Evolutionary conservation across 2,888 invertebrate genomes (phyloP).

Genomic region (Platynereis dumerilii): DNA sequence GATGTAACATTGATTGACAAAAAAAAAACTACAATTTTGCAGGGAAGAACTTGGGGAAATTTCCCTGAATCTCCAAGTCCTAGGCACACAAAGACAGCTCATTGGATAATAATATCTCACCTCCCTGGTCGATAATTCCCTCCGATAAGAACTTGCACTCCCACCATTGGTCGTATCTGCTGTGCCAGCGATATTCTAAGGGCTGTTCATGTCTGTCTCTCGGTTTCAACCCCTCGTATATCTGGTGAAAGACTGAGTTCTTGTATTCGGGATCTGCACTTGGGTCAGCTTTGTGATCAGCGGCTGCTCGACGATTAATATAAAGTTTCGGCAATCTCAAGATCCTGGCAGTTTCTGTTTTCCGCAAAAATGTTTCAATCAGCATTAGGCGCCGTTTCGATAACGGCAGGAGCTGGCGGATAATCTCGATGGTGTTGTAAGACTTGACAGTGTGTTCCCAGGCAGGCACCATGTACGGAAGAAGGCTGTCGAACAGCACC

Average conservation of each 20-base stretch:
- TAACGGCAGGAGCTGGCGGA: slow-evolving; percentile 56
- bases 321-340: slow-evolving; percentile 48
- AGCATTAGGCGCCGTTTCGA: slow-evolving; percentile 56
- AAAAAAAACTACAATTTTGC: too few relatives aligned
- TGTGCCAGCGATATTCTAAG: slow-evolving; percentile 60
- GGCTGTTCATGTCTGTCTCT: slow-evolving; percentile 51
- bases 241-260: slow-evolving; percentile 59
- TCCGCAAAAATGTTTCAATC: slow-evolving; percentile 57
- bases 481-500: slow-evolving; percentile 56
- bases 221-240: slow-evolving; percentile 60
- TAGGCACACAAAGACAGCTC: too few relatives aligned
- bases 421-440: slow-evolving; percentile 48
- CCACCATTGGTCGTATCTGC: slow-evolving; percentile 62
- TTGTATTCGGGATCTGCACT: slow-evolving; percentile 51
- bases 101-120: too few relatives aligned
- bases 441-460: slow-evolving; percentile 59
- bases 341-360: slow-evolving; percentile 44
- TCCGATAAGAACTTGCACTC: slow-evolving; percentile 63
- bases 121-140: slow-evolving; percentile 64
- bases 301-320: slow-evolving; percentile 58
- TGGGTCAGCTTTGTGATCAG: slow-evolving; percentile 58
- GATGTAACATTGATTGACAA: too few relatives aligned
- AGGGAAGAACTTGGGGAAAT: too few relatives aligned
- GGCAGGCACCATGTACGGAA: slow-evolving; percentile 57
- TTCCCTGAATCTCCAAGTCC: too few relatives aligned